Base-by-base conservation (phyloP, 2,888 invertebrate species). In the Dasypogon diadema region DNA sequence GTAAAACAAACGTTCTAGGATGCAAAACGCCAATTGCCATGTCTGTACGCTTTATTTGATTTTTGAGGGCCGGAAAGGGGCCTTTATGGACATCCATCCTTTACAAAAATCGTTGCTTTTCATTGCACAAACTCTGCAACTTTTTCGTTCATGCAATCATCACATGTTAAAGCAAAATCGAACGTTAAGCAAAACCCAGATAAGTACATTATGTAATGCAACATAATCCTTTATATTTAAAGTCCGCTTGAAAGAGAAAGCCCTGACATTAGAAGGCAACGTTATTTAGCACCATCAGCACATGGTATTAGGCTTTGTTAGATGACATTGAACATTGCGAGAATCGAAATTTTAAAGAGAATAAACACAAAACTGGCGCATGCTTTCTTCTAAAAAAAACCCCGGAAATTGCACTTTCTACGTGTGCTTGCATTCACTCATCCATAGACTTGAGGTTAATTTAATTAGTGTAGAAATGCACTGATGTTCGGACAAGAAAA, bases 251-350 rank as follows among this genome's bases (percentile, higher is more conserved):
- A 46, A 65, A 24, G 48, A 16, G 37, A 42, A 46, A 42, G 12
- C 65, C 65, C 46, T 65, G 65, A 65, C 65, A 65, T 65, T 65
- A 65, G 48, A 65, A 65, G 21, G 2, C 6, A 42, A 14, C 46
- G 46, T 22, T 12, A 65, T 65, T 65, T 65, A 34, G 65, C 65
- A 65, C 48, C 46, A 65, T 65, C 65, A 65, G 65, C 65, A 65
- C 65, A 65, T 65, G 46, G 46, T 65, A 48, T 46, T 22, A 65
- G 48, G 46, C 48, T 65, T 46, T 37, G 48, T 14, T 46, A n/a
- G 65, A 65, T 48, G 65, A 65, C 65, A 65, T 65, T 65, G 65
- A 46, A n/a, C 22, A 24, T 42, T 65, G 46, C 65, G 65, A 65
- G 48, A 65, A 65, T 65, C 65, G 65, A 65, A 24, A 24, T 46